Evolutionary conservation across 2,113 vertebrate genomes (phyloP).

Genomic region (Aix galericulata): DNA sequence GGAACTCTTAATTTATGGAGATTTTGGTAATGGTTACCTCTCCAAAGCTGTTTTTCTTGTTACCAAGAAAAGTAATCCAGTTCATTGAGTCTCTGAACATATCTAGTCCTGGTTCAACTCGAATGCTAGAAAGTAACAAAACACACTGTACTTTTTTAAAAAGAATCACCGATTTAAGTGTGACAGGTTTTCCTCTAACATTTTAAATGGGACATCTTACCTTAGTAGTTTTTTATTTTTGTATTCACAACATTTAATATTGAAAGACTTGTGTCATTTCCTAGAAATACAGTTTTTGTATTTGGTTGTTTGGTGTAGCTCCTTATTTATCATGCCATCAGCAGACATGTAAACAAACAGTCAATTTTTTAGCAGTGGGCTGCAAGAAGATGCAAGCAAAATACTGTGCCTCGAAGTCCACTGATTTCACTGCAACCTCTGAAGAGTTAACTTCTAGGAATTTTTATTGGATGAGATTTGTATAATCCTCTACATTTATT

Average conservation of each 20-base stretch:
- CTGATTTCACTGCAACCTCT: not conserved
- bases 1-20: not conserved
- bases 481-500: not conserved
- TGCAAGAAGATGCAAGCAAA: not conserved
- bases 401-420: not conserved
- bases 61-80: not conserved
- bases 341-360: not conserved
- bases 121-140: not conserved
- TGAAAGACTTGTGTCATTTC: not conserved
- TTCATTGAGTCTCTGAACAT: not conserved
- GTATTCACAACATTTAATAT: not conserved
- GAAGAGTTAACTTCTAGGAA: not conserved
- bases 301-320: not conserved
- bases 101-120: not conserved
- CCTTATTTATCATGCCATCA: not conserved
- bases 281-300: not conserved
- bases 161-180: not conserved
- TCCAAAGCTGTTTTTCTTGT: not conserved
- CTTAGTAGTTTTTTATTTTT: not conserved
- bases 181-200: not conserved
- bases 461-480: not conserved
- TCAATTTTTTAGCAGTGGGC: not conserved
- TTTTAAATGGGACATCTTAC: not conserved
- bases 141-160: not conserved
- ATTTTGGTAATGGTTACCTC: not conserved